Conservation (phyloP, 2,797 vertebrate genomes). For the Labroides dimidiatus region DNA sequence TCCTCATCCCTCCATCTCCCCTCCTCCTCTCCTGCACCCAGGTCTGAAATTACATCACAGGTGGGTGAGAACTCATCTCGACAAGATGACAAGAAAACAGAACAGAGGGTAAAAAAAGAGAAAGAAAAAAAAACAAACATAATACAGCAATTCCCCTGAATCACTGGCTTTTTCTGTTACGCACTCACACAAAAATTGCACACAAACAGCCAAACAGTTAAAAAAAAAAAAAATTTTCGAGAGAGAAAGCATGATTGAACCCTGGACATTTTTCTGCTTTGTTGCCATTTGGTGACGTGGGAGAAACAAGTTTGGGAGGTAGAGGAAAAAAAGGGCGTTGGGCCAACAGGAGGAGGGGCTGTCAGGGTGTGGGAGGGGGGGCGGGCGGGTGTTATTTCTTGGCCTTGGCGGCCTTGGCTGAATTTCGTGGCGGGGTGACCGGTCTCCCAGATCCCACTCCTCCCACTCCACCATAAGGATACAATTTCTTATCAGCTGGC, state of each 20-base stretch:
- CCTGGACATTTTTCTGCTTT: slow-evolving; percentile 83
- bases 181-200: slow-evolving; percentile 50
- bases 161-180: slow-evolving; percentile 46
- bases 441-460: slow-evolving; percentile 86
- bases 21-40: slow-evolving; percentile 42
- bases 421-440: slow-evolving; percentile 87
- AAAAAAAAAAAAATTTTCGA: slow-evolving; percentile 63
- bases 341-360: slow-evolving; percentile 34
- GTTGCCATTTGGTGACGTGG: slow-evolving; percentile 76
- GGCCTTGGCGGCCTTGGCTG: slow-evolving; percentile 86
- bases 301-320: slow-evolving; percentile 73
- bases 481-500: slow-evolving; percentile 89
- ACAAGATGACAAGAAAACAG: slow-evolving; percentile 59
- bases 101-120: slow-evolving; percentile 42
- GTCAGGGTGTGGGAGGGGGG: slow-evolving; percentile 38
- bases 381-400: slow-evolving; percentile 87
- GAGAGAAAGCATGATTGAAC: slow-evolving; percentile 71
- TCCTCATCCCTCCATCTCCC: slow-evolving; percentile 13
- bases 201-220: slow-evolving; percentile 63
- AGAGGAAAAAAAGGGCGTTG: slow-evolving; percentile 39
- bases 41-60: slow-evolving; percentile 57
- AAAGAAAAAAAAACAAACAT: slow-evolving; percentile 49
- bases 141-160: slow-evolving; percentile 62
- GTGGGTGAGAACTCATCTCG: slow-evolving; percentile 33
- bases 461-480: slow-evolving; percentile 83